Percentiles rank a stretch among this genome's conserved stretches.
phyloP scores from a whole-genome alignment of 1,140 invertebrate genomes.

The Leptinotarsa texana region DNA sequence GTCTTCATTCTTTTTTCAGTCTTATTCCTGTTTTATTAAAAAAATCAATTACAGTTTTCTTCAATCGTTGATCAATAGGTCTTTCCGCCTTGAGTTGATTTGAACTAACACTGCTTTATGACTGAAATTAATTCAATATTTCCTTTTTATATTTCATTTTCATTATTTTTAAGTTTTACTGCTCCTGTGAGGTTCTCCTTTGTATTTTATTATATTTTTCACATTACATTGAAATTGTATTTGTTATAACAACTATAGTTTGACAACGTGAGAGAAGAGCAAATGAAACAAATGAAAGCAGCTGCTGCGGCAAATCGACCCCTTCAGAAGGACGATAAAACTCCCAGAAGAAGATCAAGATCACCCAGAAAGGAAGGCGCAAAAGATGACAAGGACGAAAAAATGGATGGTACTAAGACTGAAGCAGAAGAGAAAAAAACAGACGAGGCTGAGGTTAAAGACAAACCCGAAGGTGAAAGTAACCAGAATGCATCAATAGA shows the following conservation, averaged over 20 bases:
- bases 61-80: too few species aligned
- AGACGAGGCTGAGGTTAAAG: conserved; percentile 53
- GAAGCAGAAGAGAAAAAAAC: conserved; percentile 55
- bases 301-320: conserved; percentile 15
- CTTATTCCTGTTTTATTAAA: too few species aligned
- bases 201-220: background rate
- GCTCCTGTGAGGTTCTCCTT: background rate
- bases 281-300: conserved; percentile 39
- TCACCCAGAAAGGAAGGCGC: background rate
- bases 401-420: conserved; percentile 13
- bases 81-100: too few species aligned
- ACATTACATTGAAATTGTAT: background rate
- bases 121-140: too few species aligned
- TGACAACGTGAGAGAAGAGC: conserved; percentile 34
- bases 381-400: conserved; percentile 9
- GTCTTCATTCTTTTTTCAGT: too few species aligned
- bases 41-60: too few species aligned
- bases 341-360: conserved; percentile 26
- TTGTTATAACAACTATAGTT: conserved; percentile 28
- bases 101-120: too few species aligned
- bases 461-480: conserved; percentile 55
- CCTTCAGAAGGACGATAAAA: conserved; percentile 25
- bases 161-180: too few species aligned
- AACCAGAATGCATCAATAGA: conserved; percentile 49
- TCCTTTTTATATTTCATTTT: too few species aligned